Percentiles rank a stretch among this genome's conserved stretches.
phyloP scores from a whole-genome alignment of 2,113 vertebrate species.

The Crotalus helleri region DNA sequence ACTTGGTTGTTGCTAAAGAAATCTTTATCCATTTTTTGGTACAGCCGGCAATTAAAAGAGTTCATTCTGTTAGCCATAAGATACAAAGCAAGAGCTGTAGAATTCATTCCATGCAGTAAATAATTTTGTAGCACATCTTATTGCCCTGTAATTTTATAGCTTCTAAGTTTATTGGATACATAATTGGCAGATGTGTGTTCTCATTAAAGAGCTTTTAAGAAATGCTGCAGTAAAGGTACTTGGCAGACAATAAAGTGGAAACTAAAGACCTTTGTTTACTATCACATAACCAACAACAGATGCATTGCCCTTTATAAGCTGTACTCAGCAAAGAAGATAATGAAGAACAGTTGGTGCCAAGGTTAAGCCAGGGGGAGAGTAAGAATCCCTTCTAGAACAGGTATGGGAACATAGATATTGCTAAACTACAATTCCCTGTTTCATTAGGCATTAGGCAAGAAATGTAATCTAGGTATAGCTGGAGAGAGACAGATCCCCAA shows the following conservation, averaged over 20 bases:
- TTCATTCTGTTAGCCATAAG: conserved; percentile 1
- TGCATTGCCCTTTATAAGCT: conserved; percentile 9
- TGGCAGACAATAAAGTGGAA: conserved; percentile 37
- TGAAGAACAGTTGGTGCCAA: conserved; percentile 18
- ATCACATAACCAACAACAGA: conserved; percentile 32
- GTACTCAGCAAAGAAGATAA: background rate
- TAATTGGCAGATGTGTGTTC: conserved; percentile 58
- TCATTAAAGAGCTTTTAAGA: conserved; percentile 59
- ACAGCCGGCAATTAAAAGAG: conserved; percentile 28
- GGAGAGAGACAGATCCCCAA: background rate
- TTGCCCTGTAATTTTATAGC: conserved; percentile 58
- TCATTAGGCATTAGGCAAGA: background rate
- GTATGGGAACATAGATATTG: background rate
- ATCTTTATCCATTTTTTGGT: background rate
- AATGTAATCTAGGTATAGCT: background rate
- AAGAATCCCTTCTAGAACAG: background rate
- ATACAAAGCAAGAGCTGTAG: conserved; percentile 22
- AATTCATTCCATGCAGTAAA: conserved; percentile 27
- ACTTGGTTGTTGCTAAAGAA: background rate
- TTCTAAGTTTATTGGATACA: conserved; percentile 51
- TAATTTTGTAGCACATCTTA: conserved; percentile 56
- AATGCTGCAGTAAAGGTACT: conserved; percentile 48
- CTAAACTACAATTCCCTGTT: background rate
- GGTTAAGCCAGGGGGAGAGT: background rate
- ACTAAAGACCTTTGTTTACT: background rate